Percentiles rank a stretch among this genome's conserved stretches.
Evolutionary conservation across 2,888 invertebrate genomes (phyloP).

Genomic region (Germaria angustata): DNA sequence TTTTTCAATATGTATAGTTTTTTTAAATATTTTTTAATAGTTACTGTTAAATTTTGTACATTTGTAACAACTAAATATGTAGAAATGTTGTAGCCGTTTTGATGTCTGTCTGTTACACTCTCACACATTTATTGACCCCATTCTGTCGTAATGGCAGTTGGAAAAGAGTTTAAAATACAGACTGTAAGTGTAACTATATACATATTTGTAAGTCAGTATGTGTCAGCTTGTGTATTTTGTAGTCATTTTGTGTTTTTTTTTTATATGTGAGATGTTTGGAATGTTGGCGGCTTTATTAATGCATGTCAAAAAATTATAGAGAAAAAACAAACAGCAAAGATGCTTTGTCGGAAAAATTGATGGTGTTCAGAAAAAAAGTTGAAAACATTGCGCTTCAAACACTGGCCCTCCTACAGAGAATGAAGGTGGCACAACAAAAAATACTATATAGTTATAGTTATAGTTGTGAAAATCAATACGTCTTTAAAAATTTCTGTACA

Average conservation of each 20-base stretch:
- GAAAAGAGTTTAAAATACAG: constrained; percentile 26
- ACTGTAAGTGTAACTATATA: neutral
- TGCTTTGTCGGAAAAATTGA: constrained; percentile 64
- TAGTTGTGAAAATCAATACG: neutral
- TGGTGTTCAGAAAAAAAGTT: constrained; percentile 50
- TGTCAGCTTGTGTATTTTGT: constrained; percentile 32
- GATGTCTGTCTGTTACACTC: constrained; percentile 47
- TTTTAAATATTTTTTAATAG: neutral
- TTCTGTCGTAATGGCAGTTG: constrained; percentile 62
- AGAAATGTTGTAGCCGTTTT: constrained; percentile 42
- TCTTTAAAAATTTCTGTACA: neutral
- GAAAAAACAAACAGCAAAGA: constrained; percentile 55
- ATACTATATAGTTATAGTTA: neutral
- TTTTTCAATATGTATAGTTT: constrained; percentile 25
- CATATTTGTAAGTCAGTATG: neutral
- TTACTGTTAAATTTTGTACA: constrained; percentile 15
- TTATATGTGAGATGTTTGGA: constrained; percentile 48
- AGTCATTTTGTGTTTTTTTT: constrained; percentile 42
- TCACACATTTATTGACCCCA: constrained; percentile 63
- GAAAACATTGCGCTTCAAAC: constrained; percentile 30
- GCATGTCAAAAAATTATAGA: constrained; percentile 64
- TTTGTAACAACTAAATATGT: constrained; percentile 33
- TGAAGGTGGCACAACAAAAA: neutral
- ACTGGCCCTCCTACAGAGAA: neutral
- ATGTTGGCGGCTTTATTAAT: constrained; percentile 68